phyloP scores from a whole-genome alignment of 2,888 invertebrate genomes.

The Drosophila anceps region DNA sequence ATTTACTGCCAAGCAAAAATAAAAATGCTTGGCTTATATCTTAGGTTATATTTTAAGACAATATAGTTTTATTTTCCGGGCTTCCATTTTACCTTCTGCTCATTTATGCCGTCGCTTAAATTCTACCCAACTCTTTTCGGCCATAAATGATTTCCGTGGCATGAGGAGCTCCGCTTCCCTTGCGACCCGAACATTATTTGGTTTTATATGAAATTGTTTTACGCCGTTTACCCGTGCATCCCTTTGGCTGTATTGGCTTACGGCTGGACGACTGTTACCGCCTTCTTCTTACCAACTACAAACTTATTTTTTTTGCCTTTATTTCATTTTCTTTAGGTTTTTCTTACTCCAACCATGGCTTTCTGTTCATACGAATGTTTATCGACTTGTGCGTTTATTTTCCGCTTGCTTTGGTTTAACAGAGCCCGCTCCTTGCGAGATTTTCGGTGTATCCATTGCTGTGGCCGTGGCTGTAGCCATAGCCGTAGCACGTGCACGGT shows the following conservation, averaged over 20 bases:
- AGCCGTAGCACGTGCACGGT: slow-evolving; percentile 61
- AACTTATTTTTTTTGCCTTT: slow-evolving; percentile 50
- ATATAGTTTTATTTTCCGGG: not conserved
- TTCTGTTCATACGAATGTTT: slow-evolving; percentile 73
- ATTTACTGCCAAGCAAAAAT: not conserved
- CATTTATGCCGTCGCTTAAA: slow-evolving; percentile 37
- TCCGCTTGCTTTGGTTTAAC: slow-evolving; percentile 79
- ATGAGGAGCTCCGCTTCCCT: slow-evolving; percentile 49
- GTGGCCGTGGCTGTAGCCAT: slow-evolving; percentile 31
- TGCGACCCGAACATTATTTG: slow-evolving; percentile 66
- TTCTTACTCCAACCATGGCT: slow-evolving; percentile 14
- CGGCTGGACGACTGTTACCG: slow-evolving; percentile 12
- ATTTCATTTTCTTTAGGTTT: slow-evolving; percentile 45
- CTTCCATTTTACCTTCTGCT: slow-evolving; percentile 15
- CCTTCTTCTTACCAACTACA: slow-evolving; percentile 34
- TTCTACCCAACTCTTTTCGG: slow-evolving; percentile 19
- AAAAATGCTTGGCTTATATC: not conserved
- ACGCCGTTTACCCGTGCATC: slow-evolving; percentile 28
- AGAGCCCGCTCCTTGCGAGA: slow-evolving; percentile 51
- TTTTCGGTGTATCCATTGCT: slow-evolving; percentile 64
- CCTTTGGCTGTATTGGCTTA: slow-evolving; percentile 28
- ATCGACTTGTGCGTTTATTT: slow-evolving; percentile 79
- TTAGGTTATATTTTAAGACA: not conserved
- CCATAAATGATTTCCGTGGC: slow-evolving; percentile 52
- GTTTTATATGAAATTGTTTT: slow-evolving; percentile 70